Percentiles rank a stretch among this genome's conserved stretches.
These are phyloP conservation scores for Ceryle rudis DNA, from an alignment of 2,797 vertebrate genomes.

Conservation along the genomic window DNA sequence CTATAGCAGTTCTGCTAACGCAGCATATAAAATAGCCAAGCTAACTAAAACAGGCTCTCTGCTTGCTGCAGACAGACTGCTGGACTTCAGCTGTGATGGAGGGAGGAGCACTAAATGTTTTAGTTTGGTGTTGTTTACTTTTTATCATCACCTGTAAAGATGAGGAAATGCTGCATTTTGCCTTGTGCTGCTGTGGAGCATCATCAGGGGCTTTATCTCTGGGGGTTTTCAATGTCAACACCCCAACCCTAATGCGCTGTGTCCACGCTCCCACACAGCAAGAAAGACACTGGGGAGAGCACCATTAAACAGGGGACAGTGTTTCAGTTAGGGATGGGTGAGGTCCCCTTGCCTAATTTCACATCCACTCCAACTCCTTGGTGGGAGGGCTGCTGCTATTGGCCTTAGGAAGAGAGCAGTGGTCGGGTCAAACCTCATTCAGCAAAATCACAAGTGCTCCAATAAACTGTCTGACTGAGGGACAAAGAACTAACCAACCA, in stretches of 20 bases:
- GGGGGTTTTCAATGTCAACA: not conserved
- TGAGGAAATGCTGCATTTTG: not conserved
- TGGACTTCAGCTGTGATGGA: not conserved
- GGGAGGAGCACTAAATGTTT: not conserved
- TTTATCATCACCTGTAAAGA: not conserved
- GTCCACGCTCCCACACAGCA: not conserved
- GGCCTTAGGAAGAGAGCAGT: not conserved
- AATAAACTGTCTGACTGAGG: not conserved
- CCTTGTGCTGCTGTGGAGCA: not conserved
- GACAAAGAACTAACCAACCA: not conserved
- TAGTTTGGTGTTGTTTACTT: not conserved
- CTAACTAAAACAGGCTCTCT: not conserved
- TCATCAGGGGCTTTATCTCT: not conserved
- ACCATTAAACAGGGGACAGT: not conserved
- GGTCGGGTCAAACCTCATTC: not conserved
- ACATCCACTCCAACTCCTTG: not conserved
- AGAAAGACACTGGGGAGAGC: conserved; percentile 34
- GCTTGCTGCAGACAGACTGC: not conserved
- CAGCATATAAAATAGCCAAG: not conserved
- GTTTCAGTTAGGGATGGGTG: not conserved
- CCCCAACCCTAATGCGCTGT: not conserved
- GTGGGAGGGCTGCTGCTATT: not conserved
- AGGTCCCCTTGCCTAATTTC: not conserved
- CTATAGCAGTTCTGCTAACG: not conserved
- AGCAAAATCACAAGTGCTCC: not conserved